These are phyloP conservation scores for Pogonophryne albipinna DNA, from an alignment of 2,797 vertebrate genomes.

Conservation along the genomic window DNA sequence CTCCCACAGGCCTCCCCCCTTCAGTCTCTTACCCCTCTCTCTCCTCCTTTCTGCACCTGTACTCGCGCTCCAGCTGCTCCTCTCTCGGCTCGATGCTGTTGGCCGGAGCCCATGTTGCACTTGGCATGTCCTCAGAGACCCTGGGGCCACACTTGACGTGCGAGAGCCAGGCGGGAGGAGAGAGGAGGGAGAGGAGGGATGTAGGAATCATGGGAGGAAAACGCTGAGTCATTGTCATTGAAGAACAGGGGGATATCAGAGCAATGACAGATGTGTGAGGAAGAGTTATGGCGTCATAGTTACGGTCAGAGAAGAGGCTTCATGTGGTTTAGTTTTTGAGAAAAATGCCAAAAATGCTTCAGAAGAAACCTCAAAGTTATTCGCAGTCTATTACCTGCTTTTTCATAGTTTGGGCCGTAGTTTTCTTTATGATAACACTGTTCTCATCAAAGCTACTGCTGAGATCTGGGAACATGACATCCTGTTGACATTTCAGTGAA, in stretches of 20 bases:
- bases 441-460: neutral
- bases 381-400: neutral
- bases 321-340: neutral
- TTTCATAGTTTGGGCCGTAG: neutral
- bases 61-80: constrained; percentile 80
- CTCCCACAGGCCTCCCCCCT: constrained; percentile 76
- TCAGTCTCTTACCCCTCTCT: constrained; percentile 41
- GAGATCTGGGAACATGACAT: constrained; percentile 3
- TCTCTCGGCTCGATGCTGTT: constrained; percentile 73
- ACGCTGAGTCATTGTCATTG: constrained; percentile 68
- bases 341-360: neutral
- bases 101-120: constrained; percentile 84
- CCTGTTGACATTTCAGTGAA: neutral
- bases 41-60: constrained; percentile 83
- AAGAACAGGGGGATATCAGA: constrained; percentile 10
- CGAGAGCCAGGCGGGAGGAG: constrained; percentile 74
- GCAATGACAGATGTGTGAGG: constrained; percentile 39
- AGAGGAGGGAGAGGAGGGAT: constrained; percentile 56
- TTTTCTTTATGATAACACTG: neutral
- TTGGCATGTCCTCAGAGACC: constrained; percentile 86
- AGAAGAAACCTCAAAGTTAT: neutral
- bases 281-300: constrained; percentile 6
- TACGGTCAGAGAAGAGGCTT: neutral
- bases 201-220: constrained; percentile 72
- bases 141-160: constrained; percentile 84